phyloP scores from a whole-genome alignment of 2,888 invertebrate genomes.

The Agapostemon virescens region DNA sequence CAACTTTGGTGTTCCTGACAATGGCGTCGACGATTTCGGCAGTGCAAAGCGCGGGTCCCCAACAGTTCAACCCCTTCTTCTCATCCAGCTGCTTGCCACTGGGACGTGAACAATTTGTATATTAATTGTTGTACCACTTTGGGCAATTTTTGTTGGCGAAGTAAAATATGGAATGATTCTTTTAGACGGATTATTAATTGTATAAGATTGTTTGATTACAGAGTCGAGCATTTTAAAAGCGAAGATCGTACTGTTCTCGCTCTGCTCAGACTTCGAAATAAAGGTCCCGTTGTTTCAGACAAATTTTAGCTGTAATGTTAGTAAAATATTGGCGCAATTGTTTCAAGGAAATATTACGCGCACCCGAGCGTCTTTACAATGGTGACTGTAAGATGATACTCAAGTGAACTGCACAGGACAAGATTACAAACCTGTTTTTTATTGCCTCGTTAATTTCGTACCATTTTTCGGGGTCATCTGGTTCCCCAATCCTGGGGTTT shows the following conservation, averaged over 20 bases:
- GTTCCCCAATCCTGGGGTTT: slow-evolving; percentile 82
- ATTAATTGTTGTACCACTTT: not conserved
- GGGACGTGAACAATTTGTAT: slow-evolving; percentile 6
- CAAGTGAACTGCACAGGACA: not conserved
- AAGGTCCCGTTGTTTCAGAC: no score
- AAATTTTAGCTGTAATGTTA: not conserved
- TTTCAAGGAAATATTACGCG: not conserved
- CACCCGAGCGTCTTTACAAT: not conserved
- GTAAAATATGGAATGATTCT: no score
- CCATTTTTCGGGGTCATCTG: slow-evolving; percentile 83
- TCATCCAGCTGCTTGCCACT: slow-evolving; percentile 66
- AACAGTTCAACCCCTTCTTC: slow-evolving; percentile 77
- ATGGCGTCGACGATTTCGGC: slow-evolving; percentile 79
- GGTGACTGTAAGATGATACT: not conserved
- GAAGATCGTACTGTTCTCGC: no score
- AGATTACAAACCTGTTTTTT: slow-evolving; percentile 67
- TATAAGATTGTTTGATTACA: not conserved
- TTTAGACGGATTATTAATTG: no score
- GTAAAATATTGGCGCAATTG: not conserved
- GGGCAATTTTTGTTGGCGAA: not conserved
- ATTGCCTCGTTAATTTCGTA: slow-evolving; percentile 73
- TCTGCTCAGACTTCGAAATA: not conserved
- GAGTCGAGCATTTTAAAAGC: no score
- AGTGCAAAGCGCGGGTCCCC: slow-evolving; percentile 81
- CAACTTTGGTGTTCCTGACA: slow-evolving; percentile 79